phyloP scores from a whole-genome alignment of 2,797 vertebrate species.

The Hozukius guyotensis region DNA sequence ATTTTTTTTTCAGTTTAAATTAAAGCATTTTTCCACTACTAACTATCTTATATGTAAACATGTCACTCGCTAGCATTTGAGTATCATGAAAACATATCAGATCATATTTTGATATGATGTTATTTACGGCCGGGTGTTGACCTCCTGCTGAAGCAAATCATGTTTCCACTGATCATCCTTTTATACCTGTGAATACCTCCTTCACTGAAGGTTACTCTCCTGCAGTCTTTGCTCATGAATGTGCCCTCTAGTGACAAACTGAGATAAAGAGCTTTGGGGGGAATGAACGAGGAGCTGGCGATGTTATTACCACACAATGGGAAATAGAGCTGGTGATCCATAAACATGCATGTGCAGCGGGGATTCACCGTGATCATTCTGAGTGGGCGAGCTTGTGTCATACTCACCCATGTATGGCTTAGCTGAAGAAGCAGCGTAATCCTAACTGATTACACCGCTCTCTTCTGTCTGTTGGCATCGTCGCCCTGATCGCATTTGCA shows the following conservation, averaged over 20 bases:
- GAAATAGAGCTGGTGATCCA: not conserved
- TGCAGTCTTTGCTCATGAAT: not conserved
- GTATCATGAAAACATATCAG: not conserved
- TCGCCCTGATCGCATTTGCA: constrained; percentile 27
- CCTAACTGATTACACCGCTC: constrained; percentile 5
- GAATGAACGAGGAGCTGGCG: not conserved
- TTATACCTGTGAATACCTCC: not conserved
- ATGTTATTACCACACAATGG: not conserved
- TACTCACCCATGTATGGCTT: not conserved
- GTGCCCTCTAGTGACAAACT: constrained; percentile 37
- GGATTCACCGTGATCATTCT: constrained; percentile 13
- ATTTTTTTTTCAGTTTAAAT: not conserved
- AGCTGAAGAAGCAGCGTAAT: constrained; percentile 28
- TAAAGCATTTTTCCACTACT: not conserved
- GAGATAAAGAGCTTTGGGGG: constrained; percentile 3
- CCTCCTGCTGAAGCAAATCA: not conserved
- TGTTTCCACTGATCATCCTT: not conserved
- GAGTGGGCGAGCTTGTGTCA: constrained; percentile 20
- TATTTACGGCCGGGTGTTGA: not conserved
- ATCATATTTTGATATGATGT: not conserved
- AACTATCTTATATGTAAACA: not conserved
- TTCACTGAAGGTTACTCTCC: not conserved
- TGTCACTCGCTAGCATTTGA: not conserved
- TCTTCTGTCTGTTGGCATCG: constrained; percentile 16
- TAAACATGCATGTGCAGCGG: not conserved